phyloP scores from a whole-genome alignment of 2,888 invertebrate species.

The Drosophila eohydei region DNA sequence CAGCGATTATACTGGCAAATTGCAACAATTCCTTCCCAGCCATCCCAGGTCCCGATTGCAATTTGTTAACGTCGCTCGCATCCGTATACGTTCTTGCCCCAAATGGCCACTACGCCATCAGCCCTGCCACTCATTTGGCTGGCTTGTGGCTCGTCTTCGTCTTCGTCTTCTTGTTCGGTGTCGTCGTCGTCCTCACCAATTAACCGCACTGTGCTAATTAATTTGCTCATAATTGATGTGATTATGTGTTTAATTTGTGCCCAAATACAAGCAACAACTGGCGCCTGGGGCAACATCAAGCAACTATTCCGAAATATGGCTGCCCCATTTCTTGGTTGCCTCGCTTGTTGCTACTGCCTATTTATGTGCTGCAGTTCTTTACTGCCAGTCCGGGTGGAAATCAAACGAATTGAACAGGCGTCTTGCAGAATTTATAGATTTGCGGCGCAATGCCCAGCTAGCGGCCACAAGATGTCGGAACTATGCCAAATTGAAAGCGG shows the following conservation, averaged over 20 bases:
- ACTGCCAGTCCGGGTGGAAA: slow-evolving; percentile 66
- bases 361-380: slow-evolving; percentile 29
- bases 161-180: background rate
- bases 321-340: slow-evolving; percentile 14
- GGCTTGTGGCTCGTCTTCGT: slow-evolving; percentile 21
- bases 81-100: slow-evolving; percentile 41
- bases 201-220: slow-evolving; percentile 80
- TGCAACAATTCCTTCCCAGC: slow-evolving; percentile 69
- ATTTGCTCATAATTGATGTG: slow-evolving; percentile 81
- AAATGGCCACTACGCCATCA: slow-evolving; percentile 4
- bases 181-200: slow-evolving; percentile 56
- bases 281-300: slow-evolving; percentile 61
- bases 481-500: slow-evolving; percentile 49
- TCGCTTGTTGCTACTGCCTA: background rate
- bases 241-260: slow-evolving; percentile 76
- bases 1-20: slow-evolving; percentile 79
- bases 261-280: slow-evolving; percentile 51
- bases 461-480: slow-evolving; percentile 36
- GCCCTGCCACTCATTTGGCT: slow-evolving; percentile 56
- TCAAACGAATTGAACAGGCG: slow-evolving; percentile 60
- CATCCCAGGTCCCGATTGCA: slow-evolving; percentile 53
- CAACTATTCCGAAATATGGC: slow-evolving; percentile 20
- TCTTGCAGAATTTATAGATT: slow-evolving; percentile 37
- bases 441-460: slow-evolving; percentile 18
- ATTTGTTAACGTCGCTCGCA: slow-evolving; percentile 75